These are phyloP conservation scores for Ctenodactylus gundi DNA, from an alignment of 2,113 vertebrate species.

Conservation along the genomic window DNA sequence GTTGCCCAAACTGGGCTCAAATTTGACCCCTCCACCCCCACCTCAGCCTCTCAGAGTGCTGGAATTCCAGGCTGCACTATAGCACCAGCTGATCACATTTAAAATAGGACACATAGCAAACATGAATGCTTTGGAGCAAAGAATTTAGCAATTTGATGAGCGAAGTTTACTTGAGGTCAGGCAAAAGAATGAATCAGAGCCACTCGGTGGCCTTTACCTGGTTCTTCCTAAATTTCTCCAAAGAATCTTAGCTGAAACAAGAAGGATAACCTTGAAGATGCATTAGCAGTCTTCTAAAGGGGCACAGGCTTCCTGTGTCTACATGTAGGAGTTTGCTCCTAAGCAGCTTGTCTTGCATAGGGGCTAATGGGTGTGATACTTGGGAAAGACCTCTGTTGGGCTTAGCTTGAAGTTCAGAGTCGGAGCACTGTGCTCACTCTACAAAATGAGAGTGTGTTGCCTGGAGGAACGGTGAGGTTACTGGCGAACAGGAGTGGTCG, in stretches of 20 bases:
- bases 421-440: neutral
- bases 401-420: neutral
- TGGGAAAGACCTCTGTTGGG: neutral
- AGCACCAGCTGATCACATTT: neutral
- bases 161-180: neutral
- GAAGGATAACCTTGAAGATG: neutral
- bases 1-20: neutral
- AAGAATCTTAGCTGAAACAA: neutral
- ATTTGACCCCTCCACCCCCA: neutral
- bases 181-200: neutral
- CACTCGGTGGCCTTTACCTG: neutral
- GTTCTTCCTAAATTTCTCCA: neutral
- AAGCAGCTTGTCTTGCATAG: neutral
- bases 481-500: neutral
- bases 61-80: neutral
- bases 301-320: no score
- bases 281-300: neutral
- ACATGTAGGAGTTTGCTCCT: neutral
- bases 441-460: rapidly evolving
- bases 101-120: neutral
- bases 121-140: no score
- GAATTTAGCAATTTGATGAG: neutral
- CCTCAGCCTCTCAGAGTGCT: neutral
- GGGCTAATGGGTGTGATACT: neutral
- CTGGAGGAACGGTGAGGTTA: neutral